phyloP scores from a whole-genome alignment of 2,888 invertebrate genomes.

The Conchocele bisecta region DNA sequence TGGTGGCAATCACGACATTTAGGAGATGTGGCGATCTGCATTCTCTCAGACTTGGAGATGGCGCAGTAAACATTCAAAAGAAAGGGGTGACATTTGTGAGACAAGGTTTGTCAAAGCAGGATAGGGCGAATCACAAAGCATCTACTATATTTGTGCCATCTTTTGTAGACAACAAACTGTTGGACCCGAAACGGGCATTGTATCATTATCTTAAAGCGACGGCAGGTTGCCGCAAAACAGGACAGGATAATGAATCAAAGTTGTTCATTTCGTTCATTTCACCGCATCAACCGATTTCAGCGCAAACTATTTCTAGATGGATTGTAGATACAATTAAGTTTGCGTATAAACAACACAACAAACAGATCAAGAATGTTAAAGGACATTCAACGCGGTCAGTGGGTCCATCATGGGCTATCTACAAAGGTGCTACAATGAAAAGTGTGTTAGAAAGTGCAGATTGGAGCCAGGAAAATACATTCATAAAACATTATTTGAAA shows the following conservation, averaged over 20 bases:
- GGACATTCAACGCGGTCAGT: conserved; percentile 20
- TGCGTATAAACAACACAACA: conserved; percentile 8
- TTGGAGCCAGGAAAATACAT: conserved; percentile 3
- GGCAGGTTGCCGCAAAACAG: too few relatives aligned
- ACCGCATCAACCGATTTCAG: neutral
- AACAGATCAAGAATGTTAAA: conserved; percentile 14
- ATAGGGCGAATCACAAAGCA: neutral
- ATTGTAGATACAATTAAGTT: conserved; percentile 3
- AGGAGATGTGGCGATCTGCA: neutral
- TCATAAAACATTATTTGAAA: neutral
- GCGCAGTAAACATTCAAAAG: neutral
- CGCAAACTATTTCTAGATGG: too few relatives aligned
- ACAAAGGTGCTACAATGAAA: conserved; percentile 12
- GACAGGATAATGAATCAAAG: conserved; percentile 8
- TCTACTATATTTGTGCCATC: conserved; percentile 13
- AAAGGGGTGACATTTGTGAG: neutral
- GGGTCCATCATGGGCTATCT: too few relatives aligned
- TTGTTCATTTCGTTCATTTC: conserved; percentile 10
- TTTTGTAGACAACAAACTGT: conserved; percentile 9
- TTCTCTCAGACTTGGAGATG: neutral
- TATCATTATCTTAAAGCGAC: too few relatives aligned
- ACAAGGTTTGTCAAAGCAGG: neutral
- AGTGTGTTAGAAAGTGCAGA: conserved; percentile 18
- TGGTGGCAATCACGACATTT: neutral
- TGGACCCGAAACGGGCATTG: too few relatives aligned